phyloP scores from a whole-genome alignment of 2,797 vertebrate genomes.

The Cyprinella venusta region DNA sequence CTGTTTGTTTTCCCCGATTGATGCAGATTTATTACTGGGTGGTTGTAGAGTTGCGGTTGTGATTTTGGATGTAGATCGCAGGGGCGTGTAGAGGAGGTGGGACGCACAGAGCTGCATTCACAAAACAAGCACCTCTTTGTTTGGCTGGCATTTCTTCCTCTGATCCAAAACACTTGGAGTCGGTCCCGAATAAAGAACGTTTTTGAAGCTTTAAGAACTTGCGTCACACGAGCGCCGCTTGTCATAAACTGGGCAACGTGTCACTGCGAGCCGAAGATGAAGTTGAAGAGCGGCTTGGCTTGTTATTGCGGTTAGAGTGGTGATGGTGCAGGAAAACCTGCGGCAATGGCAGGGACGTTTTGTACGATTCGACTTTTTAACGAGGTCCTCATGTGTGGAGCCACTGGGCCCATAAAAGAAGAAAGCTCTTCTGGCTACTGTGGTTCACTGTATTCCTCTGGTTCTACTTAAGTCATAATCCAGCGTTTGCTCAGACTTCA shows the following conservation, averaged over 20 bases:
- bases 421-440: conserved; percentile 30
- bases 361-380: conserved; percentile 50
- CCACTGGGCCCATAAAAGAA: conserved; percentile 13
- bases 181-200: conserved; percentile 46
- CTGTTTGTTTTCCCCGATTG: conserved; percentile 16
- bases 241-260: conserved; percentile 31
- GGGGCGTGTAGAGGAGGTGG: conserved; percentile 51
- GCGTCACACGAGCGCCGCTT: conserved; percentile 41
- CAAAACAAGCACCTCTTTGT: conserved; percentile 65
- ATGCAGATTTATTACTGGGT: neutral
- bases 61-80: conserved; percentile 39
- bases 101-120: conserved; percentile 57
- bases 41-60: conserved; percentile 28
- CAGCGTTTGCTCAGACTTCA: conserved; percentile 12
- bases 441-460: conserved; percentile 39
- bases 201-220: conserved; percentile 51
- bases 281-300: conserved; percentile 7
- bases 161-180: conserved; percentile 53
- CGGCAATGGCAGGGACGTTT: conserved; percentile 27
- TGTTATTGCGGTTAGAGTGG: conserved; percentile 24
- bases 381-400: conserved; percentile 40
- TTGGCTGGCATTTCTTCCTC: conserved; percentile 58
- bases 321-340: conserved; percentile 28
- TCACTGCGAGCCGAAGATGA: conserved; percentile 7
- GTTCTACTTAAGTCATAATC: conserved; percentile 32